phyloP scores from a whole-genome alignment of 23 tunicate species.

The Diplosoma virens region DNA sequence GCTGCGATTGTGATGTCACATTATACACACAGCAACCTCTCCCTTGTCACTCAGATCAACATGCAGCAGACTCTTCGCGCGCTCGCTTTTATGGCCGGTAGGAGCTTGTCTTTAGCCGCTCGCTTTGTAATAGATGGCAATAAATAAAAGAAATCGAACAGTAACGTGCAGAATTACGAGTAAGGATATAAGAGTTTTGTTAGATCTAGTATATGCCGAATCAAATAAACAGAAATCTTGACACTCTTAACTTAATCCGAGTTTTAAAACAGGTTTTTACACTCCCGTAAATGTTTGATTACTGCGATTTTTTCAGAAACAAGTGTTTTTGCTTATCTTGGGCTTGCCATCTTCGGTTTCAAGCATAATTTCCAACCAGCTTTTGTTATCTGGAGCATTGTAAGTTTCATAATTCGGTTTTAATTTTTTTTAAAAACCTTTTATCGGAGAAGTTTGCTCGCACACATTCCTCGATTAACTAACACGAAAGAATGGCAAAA shows the following conservation, averaged over 20 bases:
- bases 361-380: conserved; percentile 95
- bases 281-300: too few relatives aligned
- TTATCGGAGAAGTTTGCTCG: background rate
- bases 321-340: conserved; percentile 96
- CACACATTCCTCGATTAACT: too few relatives aligned
- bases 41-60: conserved; percentile 96
- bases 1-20: conserved; percentile 99
- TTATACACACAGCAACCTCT: conserved; percentile 96
- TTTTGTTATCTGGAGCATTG: conserved; percentile 98
- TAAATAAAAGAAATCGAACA: too few relatives aligned
- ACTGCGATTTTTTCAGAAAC: conserved; percentile 82
- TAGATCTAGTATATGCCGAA: too few relatives aligned
- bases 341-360: conserved; percentile 93
- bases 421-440: too few relatives aligned
- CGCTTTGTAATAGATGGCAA: too few relatives aligned
- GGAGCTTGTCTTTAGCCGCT: background rate
- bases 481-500: too few relatives aligned
- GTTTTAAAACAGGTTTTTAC: too few relatives aligned
- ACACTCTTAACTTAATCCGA: too few relatives aligned
- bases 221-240: too few relatives aligned
- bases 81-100: conserved; percentile 90
- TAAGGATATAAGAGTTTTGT: too few relatives aligned
- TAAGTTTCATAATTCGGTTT: conserved; percentile 40
- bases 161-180: too few relatives aligned
- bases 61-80: conserved; percentile 95